Evolutionary conservation across 2,888 invertebrate species (phyloP).

Genomic region (Drosophila hawaiiensis): DNA sequence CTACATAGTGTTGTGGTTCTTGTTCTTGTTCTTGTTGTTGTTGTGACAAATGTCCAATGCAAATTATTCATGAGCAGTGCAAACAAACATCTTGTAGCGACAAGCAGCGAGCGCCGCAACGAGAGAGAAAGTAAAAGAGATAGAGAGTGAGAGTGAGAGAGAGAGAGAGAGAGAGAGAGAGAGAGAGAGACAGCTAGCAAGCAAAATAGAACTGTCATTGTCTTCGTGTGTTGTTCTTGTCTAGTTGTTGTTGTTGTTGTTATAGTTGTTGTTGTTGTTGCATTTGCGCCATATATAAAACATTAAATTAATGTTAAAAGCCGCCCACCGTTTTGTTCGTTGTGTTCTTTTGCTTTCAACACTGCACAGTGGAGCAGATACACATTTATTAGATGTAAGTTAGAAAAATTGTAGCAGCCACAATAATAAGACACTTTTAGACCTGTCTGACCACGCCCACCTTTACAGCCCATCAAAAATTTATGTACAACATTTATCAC

Average conservation of each 20-base stretch:
- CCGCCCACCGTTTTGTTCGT: conserved; percentile 21
- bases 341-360: conserved; percentile 18
- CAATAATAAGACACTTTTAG: neutral
- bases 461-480: neutral
- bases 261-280: conserved; percentile 13
- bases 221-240: conserved; percentile 3
- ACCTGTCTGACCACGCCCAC: neutral
- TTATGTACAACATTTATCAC: neutral
- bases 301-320: conserved; percentile 66
- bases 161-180: neutral
- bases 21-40: conserved; percentile 4
- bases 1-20: neutral
- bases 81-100: conserved; percentile 65
- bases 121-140: conserved; percentile 2
- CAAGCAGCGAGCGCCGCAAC: conserved; percentile 14
- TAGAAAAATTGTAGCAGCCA: neutral
- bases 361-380: neutral
- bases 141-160: neutral
- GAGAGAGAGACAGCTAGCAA: conserved; percentile 3
- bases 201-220: conserved; percentile 33
- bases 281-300: conserved; percentile 46
- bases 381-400: neutral
- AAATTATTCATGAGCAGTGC: conserved; percentile 74
- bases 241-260: conserved; percentile 8
- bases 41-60: conserved; percentile 62